Evolutionary conservation across 2,888 invertebrate species (phyloP).

Genomic region (Leptinotarsa peninsularis): DNA sequence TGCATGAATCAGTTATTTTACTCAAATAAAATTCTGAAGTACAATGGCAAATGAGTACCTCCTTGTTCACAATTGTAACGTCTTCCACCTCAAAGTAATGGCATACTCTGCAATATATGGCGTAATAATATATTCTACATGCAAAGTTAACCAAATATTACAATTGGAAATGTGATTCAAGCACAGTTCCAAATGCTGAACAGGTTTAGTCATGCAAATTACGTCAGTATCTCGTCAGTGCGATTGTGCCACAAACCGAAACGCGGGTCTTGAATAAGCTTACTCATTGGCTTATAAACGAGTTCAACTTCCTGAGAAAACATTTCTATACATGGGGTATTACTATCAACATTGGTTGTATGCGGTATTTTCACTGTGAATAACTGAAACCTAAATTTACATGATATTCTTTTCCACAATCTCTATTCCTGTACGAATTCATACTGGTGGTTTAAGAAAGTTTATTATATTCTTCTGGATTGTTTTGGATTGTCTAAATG

Average conservation of each 20-base stretch:
- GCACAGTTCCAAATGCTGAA: constrained; percentile 19
- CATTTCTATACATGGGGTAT: neutral
- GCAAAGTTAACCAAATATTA: constrained; percentile 37
- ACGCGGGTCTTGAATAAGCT: neutral
- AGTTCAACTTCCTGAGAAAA: neutral
- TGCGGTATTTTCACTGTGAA: too few species aligned
- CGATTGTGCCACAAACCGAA: neutral
- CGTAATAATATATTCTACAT: constrained; percentile 38
- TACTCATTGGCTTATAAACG: neutral
- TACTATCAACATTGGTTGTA: too few species aligned
- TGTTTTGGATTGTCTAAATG: too few species aligned
- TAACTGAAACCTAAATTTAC: too few species aligned
- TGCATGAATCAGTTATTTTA: neutral
- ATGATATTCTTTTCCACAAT: too few species aligned
- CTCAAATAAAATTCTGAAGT: constrained; percentile 27
- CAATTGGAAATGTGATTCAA: constrained; percentile 30
- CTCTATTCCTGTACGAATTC: too few species aligned
- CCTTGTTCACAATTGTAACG: constrained; percentile 35
- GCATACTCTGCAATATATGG: constrained; percentile 31
- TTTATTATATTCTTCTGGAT: too few species aligned
- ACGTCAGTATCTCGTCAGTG: constrained; percentile 17
- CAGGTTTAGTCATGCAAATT: constrained; percentile 31
- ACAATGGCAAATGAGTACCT: constrained; percentile 35
- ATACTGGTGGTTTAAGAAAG: too few species aligned
- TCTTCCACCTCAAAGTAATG: constrained; percentile 33